Percentiles rank a stretch among this genome's conserved stretches.
These are phyloP conservation scores for Ahaetulla prasina DNA, from an alignment of 2,113 vertebrate species.

Conservation along the genomic window DNA sequence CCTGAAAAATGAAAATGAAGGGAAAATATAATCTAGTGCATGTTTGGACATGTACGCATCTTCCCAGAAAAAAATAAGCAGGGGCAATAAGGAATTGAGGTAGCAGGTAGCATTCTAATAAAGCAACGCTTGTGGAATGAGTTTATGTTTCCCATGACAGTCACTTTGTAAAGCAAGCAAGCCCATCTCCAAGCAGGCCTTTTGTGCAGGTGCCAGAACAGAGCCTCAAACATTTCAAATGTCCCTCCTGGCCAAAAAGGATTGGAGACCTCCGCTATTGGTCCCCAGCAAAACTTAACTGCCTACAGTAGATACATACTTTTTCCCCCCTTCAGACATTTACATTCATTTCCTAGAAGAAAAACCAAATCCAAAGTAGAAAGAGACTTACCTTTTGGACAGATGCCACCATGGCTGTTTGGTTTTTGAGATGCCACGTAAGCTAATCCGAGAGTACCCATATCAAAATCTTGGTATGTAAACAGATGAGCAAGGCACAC, in stretches of 20 bases:
- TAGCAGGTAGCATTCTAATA: neutral
- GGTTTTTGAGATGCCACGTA: slow-evolving; percentile 89
- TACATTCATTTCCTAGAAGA: neutral
- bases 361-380: neutral
- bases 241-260: neutral
- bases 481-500: slow-evolving; percentile 98
- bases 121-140: neutral
- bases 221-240: neutral
- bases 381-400: slow-evolving; percentile 82
- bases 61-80: neutral
- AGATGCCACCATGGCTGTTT: slow-evolving; percentile 90
- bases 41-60: neutral
- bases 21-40: neutral
- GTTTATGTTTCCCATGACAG: neutral
- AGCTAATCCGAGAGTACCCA: slow-evolving; percentile 92
- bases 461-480: slow-evolving; percentile 97
- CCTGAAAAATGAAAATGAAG: neutral
- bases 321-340: neutral
- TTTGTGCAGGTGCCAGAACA: neutral
- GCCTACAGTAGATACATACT: neutral
- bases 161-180: neutral
- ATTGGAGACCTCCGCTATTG: neutral
- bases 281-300: neutral
- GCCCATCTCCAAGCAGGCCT: neutral
- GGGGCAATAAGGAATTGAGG: neutral